Base-by-base conservation (phyloP, 2,888 invertebrate species). In the Chloromyia formosa region DNA sequence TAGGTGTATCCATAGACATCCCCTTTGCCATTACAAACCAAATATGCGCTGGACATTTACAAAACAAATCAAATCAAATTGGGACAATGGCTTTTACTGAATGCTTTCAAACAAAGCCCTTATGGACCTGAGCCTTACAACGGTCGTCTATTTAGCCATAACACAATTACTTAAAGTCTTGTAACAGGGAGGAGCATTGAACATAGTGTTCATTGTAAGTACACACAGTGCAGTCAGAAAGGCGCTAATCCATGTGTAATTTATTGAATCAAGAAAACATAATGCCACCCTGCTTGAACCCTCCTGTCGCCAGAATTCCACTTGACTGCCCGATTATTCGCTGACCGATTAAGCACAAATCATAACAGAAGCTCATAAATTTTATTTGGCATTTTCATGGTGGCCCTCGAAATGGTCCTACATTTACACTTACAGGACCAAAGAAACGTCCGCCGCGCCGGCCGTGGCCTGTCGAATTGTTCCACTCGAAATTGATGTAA, bases 311-410 rank as follows among this genome's bases (percentile, higher is more conserved):
- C 49, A 62, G 66, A 10, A 45, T 77, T 77, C 75, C 74, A 69
- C 56, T 27, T 68, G 68, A 74, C 68, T 75, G 60, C 62, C 60
- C 77, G 75, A 77, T 77, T 76, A 73, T 66, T 77, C 40, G 60
- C 64, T 77, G 74, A 76, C 75, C 77, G 77, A 77, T 77, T 77
- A 77, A 71, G 53, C 77, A 77, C 77, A 77, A 77, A 77, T 77
- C 77, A 77, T 77, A 77, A 77, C 77, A 77, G 69, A 76, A 77
- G 75, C 73, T 73, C 61, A 56, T 69, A 69, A 56, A 56, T 69
- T 40, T 54, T 54, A 45, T 69, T 56, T 16, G 69, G 54, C 69
- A n/a, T 56, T 18, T 69, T 56, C 56, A 69, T 53, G 40, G 49
- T 61, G 58, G 49, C 23, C 49, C 20, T 18, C 23, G 60, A 18